Conservation (phyloP, 2,888 invertebrate genomes). For the Epicampocera succincta region DNA sequence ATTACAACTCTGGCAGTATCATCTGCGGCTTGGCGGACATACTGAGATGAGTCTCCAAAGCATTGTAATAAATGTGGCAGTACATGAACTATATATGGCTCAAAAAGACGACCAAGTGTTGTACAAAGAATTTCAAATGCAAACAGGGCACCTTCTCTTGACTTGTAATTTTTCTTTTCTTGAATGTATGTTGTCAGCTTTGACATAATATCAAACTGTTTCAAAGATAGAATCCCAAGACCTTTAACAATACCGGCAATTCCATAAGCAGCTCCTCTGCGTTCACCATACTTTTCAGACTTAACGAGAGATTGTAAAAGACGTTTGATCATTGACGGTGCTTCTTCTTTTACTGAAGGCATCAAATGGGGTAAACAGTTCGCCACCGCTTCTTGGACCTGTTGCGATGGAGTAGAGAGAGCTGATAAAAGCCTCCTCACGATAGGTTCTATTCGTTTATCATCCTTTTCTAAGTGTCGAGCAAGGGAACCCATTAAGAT, state of each 20-base stretch:
- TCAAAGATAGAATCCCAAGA: constrained; percentile 96
- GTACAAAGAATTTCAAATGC: constrained; percentile 98
- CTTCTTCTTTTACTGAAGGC: constrained; percentile 94
- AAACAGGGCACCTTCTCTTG: constrained; percentile 97
- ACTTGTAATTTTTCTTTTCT: constrained; percentile 97
- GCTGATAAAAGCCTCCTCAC: constrained; percentile 94
- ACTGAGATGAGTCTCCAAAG: constrained; percentile 97
- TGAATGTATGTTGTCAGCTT: constrained; percentile 96
- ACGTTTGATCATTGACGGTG: constrained; percentile 92
- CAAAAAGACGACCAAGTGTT: constrained; percentile 94
- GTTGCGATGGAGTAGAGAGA: constrained; percentile 97
- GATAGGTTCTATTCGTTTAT: constrained; percentile 96
- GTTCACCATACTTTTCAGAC: constrained; percentile 92
- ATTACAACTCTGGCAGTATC: constrained; percentile 97
- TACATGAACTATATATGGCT: constrained; percentile 99
- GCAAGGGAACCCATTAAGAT: constrained; percentile 98
- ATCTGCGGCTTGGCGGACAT: constrained; percentile 97
- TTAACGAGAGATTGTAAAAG: constrained; percentile 93
- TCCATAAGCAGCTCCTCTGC: constrained; percentile 97
- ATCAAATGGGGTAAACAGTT: constrained; percentile 97
- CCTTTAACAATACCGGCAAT: constrained; percentile 98
- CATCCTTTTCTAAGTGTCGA: constrained; percentile 95
- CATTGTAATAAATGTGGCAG: constrained; percentile 96
- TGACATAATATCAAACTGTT: constrained; percentile 97
- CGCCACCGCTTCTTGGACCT: constrained; percentile 98